These are phyloP conservation scores for Conchocele bisecta DNA, from an alignment of 2,888 invertebrate species.

Conservation along the genomic window DNA sequence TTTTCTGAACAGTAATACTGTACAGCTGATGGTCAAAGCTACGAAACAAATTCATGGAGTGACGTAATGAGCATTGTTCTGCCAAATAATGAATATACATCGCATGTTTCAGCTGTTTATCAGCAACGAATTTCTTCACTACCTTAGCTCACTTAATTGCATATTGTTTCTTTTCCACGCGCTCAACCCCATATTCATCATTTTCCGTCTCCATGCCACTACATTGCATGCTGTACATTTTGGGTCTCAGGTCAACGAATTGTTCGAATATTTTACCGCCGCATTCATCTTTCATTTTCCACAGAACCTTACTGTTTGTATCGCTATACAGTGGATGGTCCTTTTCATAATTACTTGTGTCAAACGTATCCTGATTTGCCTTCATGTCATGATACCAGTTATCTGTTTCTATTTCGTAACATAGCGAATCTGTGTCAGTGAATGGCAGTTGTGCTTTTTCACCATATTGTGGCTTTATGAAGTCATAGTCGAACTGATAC, in stretches of 20 bases:
- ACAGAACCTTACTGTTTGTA: slow-evolving; percentile 18
- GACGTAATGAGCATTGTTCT: background rate
- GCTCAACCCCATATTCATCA: too few relatives aligned
- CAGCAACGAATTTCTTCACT: slow-evolving; percentile 14
- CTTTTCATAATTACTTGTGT: slow-evolving; percentile 19
- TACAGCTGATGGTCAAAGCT: slow-evolving; percentile 27
- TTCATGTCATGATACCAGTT: slow-evolving; percentile 26
- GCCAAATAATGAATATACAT: slow-evolving; percentile 14
- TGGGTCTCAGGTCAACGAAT: too few relatives aligned
- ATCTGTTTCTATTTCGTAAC: slow-evolving; percentile 7
- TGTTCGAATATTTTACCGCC: slow-evolving; percentile 15
- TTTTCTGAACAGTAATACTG: slow-evolving; percentile 12
- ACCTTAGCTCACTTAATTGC: slow-evolving; percentile 9
- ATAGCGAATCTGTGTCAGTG: slow-evolving; percentile 24
- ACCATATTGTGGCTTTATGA: slow-evolving; percentile 17
- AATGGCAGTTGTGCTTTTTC: slow-evolving; percentile 16
- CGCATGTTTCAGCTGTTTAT: slow-evolving; percentile 31
- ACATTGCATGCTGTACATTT: too few relatives aligned
- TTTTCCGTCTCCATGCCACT: too few relatives aligned
- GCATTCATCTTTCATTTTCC: slow-evolving; percentile 38
- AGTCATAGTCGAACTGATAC: slow-evolving; percentile 29
- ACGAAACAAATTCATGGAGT: slow-evolving; percentile 22
- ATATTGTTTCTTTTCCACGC: too few relatives aligned
- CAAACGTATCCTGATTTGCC: slow-evolving; percentile 15
- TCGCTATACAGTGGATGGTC: background rate